Percentiles rank a stretch among this genome's conserved stretches.
These are phyloP conservation scores for Cordilura impudica DNA, from an alignment of 2,888 invertebrate species.

Conservation along the genomic window DNA sequence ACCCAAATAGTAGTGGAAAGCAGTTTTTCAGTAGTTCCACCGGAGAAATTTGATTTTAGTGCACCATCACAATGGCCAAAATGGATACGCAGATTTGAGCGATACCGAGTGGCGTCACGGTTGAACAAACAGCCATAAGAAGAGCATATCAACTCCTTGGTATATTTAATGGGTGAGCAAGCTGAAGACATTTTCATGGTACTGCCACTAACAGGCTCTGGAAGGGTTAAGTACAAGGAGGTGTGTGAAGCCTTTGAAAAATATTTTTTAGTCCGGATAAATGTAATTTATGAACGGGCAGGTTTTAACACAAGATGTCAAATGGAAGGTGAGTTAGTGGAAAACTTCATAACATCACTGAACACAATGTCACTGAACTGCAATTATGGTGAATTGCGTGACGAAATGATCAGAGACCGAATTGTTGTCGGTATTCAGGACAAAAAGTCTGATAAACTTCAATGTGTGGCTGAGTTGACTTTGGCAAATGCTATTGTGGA, in stretches of 20 bases:
- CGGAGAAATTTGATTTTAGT: constrained; percentile 10
- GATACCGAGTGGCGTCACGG: background rate
- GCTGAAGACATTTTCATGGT: background rate
- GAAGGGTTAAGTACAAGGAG: constrained; percentile 4
- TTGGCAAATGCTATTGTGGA: background rate
- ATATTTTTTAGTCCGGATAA: constrained; percentile 31
- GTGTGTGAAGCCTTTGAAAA: constrained; percentile 28
- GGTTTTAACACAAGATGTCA: constrained; percentile 40
- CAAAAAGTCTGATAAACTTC: constrained; percentile 5
- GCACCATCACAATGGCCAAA: constrained; percentile 15
- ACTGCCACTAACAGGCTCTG: constrained; percentile 18
- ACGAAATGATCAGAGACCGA: constrained; percentile 31
- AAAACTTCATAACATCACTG: constrained; percentile 41
- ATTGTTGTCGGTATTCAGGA: constrained; percentile 21
- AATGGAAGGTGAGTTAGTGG: constrained; percentile 35
- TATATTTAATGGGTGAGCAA: constrained; percentile 7
- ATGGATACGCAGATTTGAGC: background rate
- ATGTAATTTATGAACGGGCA: constrained; percentile 43
- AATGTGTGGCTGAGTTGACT: constrained; percentile 18
- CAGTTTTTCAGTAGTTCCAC: constrained; percentile 1
- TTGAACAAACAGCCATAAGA: background rate
- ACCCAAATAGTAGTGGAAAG: background rate
- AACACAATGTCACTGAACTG: constrained; percentile 30
- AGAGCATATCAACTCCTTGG: background rate
- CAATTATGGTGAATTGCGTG: constrained; percentile 22